These are phyloP conservation scores for Ctenoplectra terminalis DNA, from an alignment of 1,140 invertebrate genomes.

Conservation along the genomic window DNA sequence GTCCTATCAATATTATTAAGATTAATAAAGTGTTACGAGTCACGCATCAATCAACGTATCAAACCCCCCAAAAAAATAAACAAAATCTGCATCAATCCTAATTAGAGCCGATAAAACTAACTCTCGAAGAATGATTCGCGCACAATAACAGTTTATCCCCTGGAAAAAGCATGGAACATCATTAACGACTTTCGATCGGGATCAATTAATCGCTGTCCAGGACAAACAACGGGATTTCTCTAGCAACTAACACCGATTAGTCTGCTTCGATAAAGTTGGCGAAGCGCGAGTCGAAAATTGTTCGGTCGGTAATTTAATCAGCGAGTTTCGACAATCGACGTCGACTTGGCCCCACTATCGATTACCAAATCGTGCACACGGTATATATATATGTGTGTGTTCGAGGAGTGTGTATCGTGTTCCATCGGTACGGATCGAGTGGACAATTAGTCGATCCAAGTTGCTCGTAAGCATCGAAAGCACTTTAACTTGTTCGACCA, in stretches of 20 bases:
- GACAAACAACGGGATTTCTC: slow-evolving; percentile 1
- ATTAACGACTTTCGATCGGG: not conserved
- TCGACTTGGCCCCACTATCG: not conserved
- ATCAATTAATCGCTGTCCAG: slow-evolving; percentile 4
- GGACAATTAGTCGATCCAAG: slow-evolving; percentile 39
- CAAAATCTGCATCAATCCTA: too few species aligned
- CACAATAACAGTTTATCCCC: not conserved
- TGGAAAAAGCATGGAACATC: not conserved
- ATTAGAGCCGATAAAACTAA: too few species aligned
- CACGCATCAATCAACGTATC: too few species aligned
- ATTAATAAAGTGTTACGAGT: too few species aligned
- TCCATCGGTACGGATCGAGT: slow-evolving; percentile 10
- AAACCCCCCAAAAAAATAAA: too few species aligned
- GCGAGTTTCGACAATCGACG: slow-evolving; percentile 33
- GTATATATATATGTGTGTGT: not conserved
- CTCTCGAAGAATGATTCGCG: not conserved
- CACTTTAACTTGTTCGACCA: slow-evolving; percentile 39
- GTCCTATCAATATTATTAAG: too few species aligned
- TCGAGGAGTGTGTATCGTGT: not conserved
- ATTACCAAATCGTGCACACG: slow-evolving; percentile 4
- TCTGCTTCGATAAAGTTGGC: slow-evolving; percentile 19
- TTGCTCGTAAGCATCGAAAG: slow-evolving; percentile 13
- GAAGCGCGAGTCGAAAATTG: slow-evolving; percentile 16
- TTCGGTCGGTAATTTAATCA: slow-evolving; percentile 14
- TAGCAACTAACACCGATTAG: not conserved